Base-by-base conservation (phyloP, 1,140 invertebrate genomes). In the Leptinotarsa lineolata region DNA sequence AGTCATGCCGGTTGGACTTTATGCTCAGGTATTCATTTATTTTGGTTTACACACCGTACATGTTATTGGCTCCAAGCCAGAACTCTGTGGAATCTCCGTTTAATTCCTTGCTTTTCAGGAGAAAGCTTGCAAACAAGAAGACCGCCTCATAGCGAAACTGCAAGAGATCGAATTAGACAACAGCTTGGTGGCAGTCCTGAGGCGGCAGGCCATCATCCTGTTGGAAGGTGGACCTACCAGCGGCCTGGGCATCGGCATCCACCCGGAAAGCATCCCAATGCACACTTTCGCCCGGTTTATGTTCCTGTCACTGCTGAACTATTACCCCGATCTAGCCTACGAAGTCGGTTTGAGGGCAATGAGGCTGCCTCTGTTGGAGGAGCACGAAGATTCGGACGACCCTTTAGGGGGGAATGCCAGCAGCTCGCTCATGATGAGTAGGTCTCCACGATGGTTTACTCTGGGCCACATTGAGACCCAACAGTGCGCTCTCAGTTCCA, bases 221-320 rank as follows among this genome's bases (percentile, higher is more conserved):
- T 83, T 93, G 44, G 88, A 90, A 83, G 92, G 92, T 20, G 93
- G 93, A 0, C 91, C 92, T 1, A 89, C 90, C 6, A 92, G 92
- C 80, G 93, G 92, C 12, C 85, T 92, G 46, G 93, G 93, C 30
- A 88, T 90, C 63, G 90, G 90, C 20, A 91, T 94, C 72, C 93
- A 94, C 83, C 89, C 92, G 1, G 92, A 94, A 78, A 89, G 89
- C 2, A 88, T 93, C 65, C 94, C 93, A 16, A 93, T 94, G 88
- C 93, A 95, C 82, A 94, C 92, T 44, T 94, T 94, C 85, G 93
- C 93, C 16, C 86, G 92, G 72, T 95, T 91, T 82, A 85, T 95
- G 67, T 95, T 95, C 85, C 88, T 90, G 54, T 90, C 92, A 13
- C 85, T 95, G 59, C 84, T 94, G 68, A 89, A 89, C 69, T 88